Conservation (phyloP, 2,797 vertebrate genomes). For the Gila robusta region DNA sequence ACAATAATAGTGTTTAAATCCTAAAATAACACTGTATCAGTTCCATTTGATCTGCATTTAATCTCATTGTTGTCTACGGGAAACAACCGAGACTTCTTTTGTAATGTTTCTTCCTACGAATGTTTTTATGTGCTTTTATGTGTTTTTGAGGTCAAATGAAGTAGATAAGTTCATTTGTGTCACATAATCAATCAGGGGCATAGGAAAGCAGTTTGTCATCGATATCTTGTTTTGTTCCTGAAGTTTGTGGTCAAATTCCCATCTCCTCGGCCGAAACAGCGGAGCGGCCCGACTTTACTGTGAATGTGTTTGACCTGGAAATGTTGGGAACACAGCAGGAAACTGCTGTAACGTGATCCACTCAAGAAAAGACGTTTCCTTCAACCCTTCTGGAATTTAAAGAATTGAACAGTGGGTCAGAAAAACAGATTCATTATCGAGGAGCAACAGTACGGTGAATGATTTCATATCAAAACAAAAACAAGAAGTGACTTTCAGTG, state of each 20-base stretch:
- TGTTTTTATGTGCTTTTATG: not conserved
- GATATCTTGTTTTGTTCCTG: conserved; percentile 42
- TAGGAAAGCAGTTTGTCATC: conserved; percentile 25
- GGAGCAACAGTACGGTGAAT: conserved; percentile 10
- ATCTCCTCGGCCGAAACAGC: not conserved
- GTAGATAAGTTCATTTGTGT: conserved; percentile 31
- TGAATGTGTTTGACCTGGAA: conserved; percentile 55
- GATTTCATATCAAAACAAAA: conserved; percentile 43
- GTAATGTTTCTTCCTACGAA: not conserved
- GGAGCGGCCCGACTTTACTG: not conserved
- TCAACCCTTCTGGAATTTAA: conserved; percentile 10
- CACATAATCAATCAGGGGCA: not conserved
- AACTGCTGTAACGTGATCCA: conserved; percentile 26
- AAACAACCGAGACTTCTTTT: not conserved
- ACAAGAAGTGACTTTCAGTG: conserved; percentile 17
- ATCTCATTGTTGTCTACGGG: not conserved
- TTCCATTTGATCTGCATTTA: not conserved
- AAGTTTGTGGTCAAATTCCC: conserved; percentile 10
- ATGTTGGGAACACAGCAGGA: conserved; percentile 34
- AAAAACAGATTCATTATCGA: conserved; percentile 48
- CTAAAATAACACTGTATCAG: not conserved
- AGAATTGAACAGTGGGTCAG: conserved; percentile 36
- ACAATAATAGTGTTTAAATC: not conserved
- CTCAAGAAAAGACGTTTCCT: conserved; percentile 32
- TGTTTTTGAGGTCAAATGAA: conserved; percentile 24